These are phyloP conservation scores for Bombus waltoni DNA, from an alignment of 1,140 invertebrate species.

Conservation along the genomic window DNA sequence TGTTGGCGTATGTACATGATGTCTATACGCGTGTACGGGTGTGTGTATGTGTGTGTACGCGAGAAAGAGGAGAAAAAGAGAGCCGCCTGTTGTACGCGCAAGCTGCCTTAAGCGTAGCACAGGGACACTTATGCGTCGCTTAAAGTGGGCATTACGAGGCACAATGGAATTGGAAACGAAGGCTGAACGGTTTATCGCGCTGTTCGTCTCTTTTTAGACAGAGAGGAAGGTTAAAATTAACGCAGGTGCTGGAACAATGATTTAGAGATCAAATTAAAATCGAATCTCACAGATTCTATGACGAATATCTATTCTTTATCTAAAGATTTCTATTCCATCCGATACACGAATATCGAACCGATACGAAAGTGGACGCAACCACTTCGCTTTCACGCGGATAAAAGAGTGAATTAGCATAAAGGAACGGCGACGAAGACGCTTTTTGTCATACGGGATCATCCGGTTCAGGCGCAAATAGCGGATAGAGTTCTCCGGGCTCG, in stretches of 20 bases:
- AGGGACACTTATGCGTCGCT: slow-evolving; percentile 63
- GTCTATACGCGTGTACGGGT: too few relatives aligned
- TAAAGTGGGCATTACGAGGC: slow-evolving; percentile 66
- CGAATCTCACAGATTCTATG: background rate
- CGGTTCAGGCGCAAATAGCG: slow-evolving; percentile 24
- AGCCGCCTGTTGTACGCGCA: slow-evolving; percentile 25
- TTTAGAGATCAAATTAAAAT: background rate
- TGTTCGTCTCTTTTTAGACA: background rate
- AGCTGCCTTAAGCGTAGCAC: slow-evolving; percentile 50
- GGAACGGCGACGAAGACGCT: background rate
- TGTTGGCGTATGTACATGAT: background rate
- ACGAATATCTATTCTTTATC: too few relatives aligned
- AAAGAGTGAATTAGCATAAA: background rate
- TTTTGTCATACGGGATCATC: slow-evolving; percentile 37
- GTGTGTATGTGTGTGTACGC: too few relatives aligned
- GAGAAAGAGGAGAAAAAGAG: slow-evolving; percentile 21
- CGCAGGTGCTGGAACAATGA: background rate
- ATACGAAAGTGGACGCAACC: background rate
- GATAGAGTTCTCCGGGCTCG: slow-evolving; percentile 4
- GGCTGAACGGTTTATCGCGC: slow-evolving; percentile 32
- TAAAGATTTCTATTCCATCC: background rate
- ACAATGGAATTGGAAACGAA: slow-evolving; percentile 60
- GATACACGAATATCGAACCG: background rate
- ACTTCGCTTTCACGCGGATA: background rate
- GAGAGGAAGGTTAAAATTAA: background rate